Percentiles rank a stretch among this genome's conserved stretches.
phyloP scores from a whole-genome alignment of 2,888 invertebrate species.

The Didymodactylos carnosus region DNA sequence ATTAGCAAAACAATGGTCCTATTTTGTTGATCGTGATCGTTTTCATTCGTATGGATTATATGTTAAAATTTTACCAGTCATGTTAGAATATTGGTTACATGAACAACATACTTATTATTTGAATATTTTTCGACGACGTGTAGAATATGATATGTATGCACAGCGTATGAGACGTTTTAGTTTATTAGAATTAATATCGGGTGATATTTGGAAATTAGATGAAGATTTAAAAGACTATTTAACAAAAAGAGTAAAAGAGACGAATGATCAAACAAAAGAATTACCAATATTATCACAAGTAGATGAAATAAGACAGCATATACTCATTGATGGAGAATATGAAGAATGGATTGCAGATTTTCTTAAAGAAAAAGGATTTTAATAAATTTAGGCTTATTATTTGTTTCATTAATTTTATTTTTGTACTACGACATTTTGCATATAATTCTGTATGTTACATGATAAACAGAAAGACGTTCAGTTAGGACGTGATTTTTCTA shows the following conservation, averaged over 20 bases:
- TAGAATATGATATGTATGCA: not conserved
- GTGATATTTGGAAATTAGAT: conserved; percentile 1
- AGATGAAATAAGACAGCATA: not conserved
- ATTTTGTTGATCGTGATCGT: not conserved
- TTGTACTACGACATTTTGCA: too few relatives aligned
- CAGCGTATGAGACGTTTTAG: not conserved
- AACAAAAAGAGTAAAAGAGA: not conserved
- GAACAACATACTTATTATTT: not conserved
- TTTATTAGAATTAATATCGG: not conserved
- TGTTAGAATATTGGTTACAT: not conserved
- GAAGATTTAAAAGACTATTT: not conserved
- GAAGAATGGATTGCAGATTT: not conserved
- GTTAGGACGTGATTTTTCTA: too few relatives aligned
- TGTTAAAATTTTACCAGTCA: not conserved
- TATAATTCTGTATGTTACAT: too few relatives aligned
- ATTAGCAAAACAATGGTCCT: not conserved
- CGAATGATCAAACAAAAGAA: not conserved
- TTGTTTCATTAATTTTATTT: too few relatives aligned
- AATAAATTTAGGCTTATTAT: too few relatives aligned
- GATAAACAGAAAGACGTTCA: too few relatives aligned
- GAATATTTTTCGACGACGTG: not conserved
- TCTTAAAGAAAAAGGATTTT: too few relatives aligned
- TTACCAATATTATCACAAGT: not conserved
- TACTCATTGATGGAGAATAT: not conserved
- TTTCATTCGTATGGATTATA: not conserved